phyloP scores from a whole-genome alignment of 2,797 vertebrate species.

The Rhynchonycteris naso region DNA sequence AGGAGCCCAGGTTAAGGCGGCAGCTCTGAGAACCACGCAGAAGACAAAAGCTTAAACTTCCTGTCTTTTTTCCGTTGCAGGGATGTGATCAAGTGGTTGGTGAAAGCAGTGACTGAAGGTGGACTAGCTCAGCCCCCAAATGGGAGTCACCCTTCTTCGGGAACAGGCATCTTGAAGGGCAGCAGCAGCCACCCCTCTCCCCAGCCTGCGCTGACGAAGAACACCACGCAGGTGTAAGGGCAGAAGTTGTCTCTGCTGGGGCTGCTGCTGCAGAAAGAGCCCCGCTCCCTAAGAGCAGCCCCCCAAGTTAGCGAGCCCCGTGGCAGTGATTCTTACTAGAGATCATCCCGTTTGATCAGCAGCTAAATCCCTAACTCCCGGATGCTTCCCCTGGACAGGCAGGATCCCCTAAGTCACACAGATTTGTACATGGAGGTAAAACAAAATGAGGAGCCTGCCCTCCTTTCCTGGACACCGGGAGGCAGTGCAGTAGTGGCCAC shows the following conservation, averaged over 20 bases:
- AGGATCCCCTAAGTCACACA: background rate
- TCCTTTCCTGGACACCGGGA: background rate
- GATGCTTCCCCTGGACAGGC: background rate
- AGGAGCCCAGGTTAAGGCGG: background rate
- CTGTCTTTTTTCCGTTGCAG: conserved; percentile 83
- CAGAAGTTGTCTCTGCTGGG: background rate
- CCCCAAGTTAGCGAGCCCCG: background rate
- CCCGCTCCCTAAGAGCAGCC: background rate
- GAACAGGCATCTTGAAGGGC: conserved; percentile 15
- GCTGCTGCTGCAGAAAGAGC: background rate
- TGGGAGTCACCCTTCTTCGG: conserved; percentile 53
- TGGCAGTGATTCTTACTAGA: background rate
- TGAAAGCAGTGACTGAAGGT: conserved; percentile 85
- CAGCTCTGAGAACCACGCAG: background rate
- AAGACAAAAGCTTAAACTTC: background rate
- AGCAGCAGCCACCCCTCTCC: conserved; percentile 29
- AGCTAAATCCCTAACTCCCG: background rate
- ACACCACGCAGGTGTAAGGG: conserved; percentile 73
- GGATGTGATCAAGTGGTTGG: conserved; percentile 93
- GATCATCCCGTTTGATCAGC: background rate
- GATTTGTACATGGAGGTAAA: background rate
- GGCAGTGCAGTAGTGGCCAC: background rate
- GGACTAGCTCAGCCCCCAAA: conserved; percentile 55
- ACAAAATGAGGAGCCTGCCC: background rate
- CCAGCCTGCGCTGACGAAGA: conserved; percentile 48